phyloP scores from a whole-genome alignment of 2,113 vertebrate genomes.

The Sinocyclocheilus rhinocerous region DNA sequence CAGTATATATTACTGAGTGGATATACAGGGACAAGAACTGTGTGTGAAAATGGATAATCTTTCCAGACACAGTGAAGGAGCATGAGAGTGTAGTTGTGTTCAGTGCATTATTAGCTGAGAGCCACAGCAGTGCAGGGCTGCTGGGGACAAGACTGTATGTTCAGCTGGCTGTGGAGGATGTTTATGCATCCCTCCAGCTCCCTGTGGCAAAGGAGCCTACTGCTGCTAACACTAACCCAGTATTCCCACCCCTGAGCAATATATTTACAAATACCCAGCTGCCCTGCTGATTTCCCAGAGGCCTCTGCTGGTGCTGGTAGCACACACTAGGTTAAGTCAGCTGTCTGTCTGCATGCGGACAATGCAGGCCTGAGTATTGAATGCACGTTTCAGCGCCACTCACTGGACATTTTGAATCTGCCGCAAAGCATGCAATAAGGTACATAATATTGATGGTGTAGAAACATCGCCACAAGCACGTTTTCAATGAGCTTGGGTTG shows the following conservation, averaged over 20 bases:
- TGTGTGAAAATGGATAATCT: conserved; percentile 24
- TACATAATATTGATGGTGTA: no score
- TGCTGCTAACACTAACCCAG: conserved; percentile 6
- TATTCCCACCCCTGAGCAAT: neutral
- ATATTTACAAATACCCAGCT: conserved; percentile 9
- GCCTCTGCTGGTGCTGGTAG: conserved; percentile 51
- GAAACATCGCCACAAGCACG: no score
- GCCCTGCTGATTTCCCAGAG: conserved; percentile 3
- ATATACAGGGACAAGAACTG: conserved; percentile 22
- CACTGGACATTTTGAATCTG: no score
- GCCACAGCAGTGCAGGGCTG: neutral
- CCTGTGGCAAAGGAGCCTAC: conserved; percentile 1
- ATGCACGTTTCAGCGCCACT: no score
- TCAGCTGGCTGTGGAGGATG: conserved; percentile 72
- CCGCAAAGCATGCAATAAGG: no score
- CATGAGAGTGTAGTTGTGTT: conserved; percentile 45
- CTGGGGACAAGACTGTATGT: conserved; percentile 55
- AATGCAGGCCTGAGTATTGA: neutral
- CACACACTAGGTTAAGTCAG: conserved; percentile 66
- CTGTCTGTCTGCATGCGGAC: neutral
- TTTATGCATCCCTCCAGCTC: conserved; percentile 64
- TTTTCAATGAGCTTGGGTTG: no score
- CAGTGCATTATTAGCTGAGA: neutral
- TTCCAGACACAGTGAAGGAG: conserved; percentile 16
- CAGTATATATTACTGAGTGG: conserved; percentile 35